Conservation (phyloP, 2,888 invertebrate genomes). For the Rhamnusium bicolor region DNA sequence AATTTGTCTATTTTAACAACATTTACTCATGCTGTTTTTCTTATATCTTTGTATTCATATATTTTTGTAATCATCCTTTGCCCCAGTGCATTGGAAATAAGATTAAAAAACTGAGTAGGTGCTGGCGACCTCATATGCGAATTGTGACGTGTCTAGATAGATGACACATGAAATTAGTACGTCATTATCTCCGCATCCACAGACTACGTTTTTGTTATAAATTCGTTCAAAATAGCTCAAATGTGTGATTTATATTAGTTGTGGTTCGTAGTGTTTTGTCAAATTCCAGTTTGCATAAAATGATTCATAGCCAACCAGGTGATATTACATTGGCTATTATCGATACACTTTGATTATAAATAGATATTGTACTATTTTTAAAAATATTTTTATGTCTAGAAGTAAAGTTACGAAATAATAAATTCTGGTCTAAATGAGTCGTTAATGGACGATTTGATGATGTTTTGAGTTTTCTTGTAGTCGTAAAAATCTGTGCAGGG, state of each 20-base stretch:
- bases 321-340: background rate
- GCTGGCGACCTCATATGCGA: background rate
- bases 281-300: background rate
- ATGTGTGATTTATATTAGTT: background rate
- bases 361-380: background rate
- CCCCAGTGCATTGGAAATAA: background rate
- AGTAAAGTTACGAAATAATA: background rate
- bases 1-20: no score
- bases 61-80: background rate
- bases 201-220: background rate
- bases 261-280: background rate
- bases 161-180: background rate
- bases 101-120: background rate
- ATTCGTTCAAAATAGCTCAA: background rate
- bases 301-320: background rate
- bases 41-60: background rate
- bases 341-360: background rate
- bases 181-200: background rate
- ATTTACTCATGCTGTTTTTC: background rate
- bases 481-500: no score
- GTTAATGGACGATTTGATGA: no score
- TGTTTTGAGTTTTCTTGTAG: no score
- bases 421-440: no score
- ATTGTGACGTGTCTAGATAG: background rate
- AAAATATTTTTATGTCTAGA: background rate